Evolutionary conservation across 1,140 invertebrate genomes (phyloP), one percentile per base, ranked within the genome.

Genomic region (Oedothorax gibbosus): DNA sequence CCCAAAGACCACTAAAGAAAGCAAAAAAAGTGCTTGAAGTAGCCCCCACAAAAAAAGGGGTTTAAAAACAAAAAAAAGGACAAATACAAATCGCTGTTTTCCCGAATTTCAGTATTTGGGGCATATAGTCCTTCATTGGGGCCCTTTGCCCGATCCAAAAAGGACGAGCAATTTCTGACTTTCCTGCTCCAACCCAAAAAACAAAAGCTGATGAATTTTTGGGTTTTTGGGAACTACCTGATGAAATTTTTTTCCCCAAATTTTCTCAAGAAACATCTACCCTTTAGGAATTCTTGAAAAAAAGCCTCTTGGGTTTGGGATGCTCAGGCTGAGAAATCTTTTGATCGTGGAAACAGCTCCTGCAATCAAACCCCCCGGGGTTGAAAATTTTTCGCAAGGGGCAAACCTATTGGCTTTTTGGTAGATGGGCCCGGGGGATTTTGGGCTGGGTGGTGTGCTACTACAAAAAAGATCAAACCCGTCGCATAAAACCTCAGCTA

Each of bases 361-460:
- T 83, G 15, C 14, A 15, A 11, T 18, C 20, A 50, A 60, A 18
- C 75, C 80, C 4, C n/a, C n/a, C n/a, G n/a, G 80, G 84, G 10
- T 81, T 83, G 69, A n/a, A 10, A 12, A 62, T 88, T 88, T 73
- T 90, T 88, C 87, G 86, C 90, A 71, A 15, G 57, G 21, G 86
- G 88, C 12, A 88, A 88, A 76, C 85, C 75, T 9, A 86, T 89
- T 4, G 86, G 12, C 85, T n/a, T 91, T 9, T 88, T 87, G 57
- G 88, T 88, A 7, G 91, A 92, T 88, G 89, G 89, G 88, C 20
- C 71, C 92, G 85, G n/a, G n/a, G n/a, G n/a, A n/a, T n/a, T 91
- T 90, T 35, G 35, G 35, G 5, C 35, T 35, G 35, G 35, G 35
- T 5, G 5, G 35, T 35, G 35, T 35, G 35, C 35, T 35, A 35